These are phyloP conservation scores for Monopis laevigella DNA, from an alignment of 2,888 invertebrate genomes.

Conservation along the genomic window DNA sequence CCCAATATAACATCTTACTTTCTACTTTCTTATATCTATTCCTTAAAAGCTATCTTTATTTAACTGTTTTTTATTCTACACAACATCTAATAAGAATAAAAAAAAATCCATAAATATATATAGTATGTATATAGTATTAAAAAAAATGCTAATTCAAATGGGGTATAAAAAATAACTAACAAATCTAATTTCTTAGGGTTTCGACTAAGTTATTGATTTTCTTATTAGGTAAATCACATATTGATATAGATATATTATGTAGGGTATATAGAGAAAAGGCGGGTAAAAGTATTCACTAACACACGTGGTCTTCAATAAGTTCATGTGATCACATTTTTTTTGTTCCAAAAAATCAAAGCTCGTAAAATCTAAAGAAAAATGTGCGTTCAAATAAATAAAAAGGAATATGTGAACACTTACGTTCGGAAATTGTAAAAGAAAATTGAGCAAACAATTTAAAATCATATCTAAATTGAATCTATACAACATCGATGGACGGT, in stretches of 20 bases:
- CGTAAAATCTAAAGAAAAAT: constrained; percentile 23
- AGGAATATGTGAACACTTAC: not conserved
- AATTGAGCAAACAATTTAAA: not conserved
- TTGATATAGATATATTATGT: constrained; percentile 23
- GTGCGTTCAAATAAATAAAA: constrained; percentile 12
- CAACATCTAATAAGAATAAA: constrained; percentile 1
- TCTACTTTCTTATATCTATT: not conserved
- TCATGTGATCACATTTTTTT: constrained; percentile 39
- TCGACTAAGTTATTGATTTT: constrained; percentile 21
- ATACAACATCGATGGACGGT: constrained; percentile 61
- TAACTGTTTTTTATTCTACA: not conserved
- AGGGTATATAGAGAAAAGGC: not conserved
- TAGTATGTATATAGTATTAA: not conserved
- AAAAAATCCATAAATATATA: not conserved
- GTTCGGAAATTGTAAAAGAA: not conserved
- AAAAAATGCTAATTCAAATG: constrained; percentile 15
- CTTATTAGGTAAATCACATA: constrained; percentile 22
- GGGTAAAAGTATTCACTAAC: constrained; percentile 42
- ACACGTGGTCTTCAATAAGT: constrained; percentile 39
- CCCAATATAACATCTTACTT: not conserved
- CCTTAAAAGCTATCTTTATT: not conserved
- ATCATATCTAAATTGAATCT: constrained; percentile 19
- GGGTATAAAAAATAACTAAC: constrained; percentile 26
- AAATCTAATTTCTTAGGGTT: constrained; percentile 19
- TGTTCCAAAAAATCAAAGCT: constrained; percentile 33